phyloP scores from a whole-genome alignment of 2,888 invertebrate genomes.

The Halictus ligatus region DNA sequence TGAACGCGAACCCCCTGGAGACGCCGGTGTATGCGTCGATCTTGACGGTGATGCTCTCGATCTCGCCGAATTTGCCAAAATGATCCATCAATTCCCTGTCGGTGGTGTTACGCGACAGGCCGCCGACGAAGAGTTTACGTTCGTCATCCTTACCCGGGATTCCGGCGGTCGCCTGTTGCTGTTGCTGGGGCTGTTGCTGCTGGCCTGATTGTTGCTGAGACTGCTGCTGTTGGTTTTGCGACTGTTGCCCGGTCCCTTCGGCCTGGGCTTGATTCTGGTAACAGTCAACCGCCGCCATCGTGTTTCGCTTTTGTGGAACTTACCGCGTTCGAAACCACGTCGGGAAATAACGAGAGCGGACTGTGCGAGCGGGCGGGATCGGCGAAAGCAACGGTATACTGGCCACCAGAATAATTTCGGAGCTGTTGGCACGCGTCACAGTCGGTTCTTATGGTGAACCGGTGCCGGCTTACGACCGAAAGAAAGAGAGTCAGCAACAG shows the following conservation, averaged over 20 bases:
- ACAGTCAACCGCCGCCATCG: constrained; percentile 82
- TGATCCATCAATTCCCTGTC: constrained; percentile 87
- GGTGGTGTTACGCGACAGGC: constrained; percentile 87
- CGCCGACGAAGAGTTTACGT: constrained; percentile 89
- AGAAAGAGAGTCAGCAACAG: constrained; percentile 72
- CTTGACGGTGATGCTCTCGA: constrained; percentile 88
- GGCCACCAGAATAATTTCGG: constrained; percentile 65
- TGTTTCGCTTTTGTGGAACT: constrained; percentile 56
- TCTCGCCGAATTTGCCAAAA: constrained; percentile 88
- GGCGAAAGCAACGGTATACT: constrained; percentile 51
- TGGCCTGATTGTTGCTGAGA: constrained; percentile 68
- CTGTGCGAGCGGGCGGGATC: constrained; percentile 34
- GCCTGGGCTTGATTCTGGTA: constrained; percentile 78
- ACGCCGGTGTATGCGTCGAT: constrained; percentile 87
- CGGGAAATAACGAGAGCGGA: constrained; percentile 40
- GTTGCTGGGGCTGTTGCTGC: constrained; percentile 67
- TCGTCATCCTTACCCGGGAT: constrained; percentile 85
- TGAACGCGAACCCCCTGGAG: constrained; percentile 89
- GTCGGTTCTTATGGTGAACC: constrained; percentile 71
- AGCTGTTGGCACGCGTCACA: constrained; percentile 70
- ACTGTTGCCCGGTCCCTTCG: constrained; percentile 72
- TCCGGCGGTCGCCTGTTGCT: constrained; percentile 81
- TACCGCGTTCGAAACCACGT: constrained; percentile 58
- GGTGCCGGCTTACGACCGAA: constrained; percentile 76
- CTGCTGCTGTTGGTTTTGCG: constrained; percentile 69